Base-by-base conservation (phyloP, 1,140 invertebrate species). In the Akabosia matsudoensis region DNA sequence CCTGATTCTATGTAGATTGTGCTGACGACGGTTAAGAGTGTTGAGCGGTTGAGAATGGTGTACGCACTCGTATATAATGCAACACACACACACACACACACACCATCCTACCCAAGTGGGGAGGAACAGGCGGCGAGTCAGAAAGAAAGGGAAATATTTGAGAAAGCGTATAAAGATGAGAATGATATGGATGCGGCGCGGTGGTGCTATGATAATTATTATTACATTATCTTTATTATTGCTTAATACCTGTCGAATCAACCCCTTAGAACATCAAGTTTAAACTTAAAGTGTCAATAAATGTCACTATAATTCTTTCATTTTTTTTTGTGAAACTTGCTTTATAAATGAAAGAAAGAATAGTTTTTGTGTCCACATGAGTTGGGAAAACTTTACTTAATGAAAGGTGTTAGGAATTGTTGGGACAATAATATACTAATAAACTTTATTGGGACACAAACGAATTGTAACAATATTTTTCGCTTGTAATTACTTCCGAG, bases 141-240 rank as follows among this genome's bases (percentile, higher is more conserved):
- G 61, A 67, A 67, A 67, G 61, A 67, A 67, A 67, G 31, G 28
- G 61, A 67, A 67, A 67, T 67, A 67, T 67, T 67, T 67, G 61
- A 31, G 28, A 67, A 67, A 67, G 61, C 7, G 31, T 67, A 22
- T 10, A 22, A 31, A 67, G 28, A 67, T 67, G 28, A 30, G 28
- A 30, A 30, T 67, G 61, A 67, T 67, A 67, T 31, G 61, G 24
- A 30, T 67, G 28, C 28, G 61, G 37, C 37, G 37, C 37, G 24
- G 26, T n/a, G 61, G 61, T 67, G 61, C 61, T 67, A 67, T 30
- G 31, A 67, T 67, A 67, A 67, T 67, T 67, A 67, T 67, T 67
- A 67, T 67, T 67, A 67, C 61, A 67, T 67, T 67, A 67, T 67
- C 61, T 67, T 67, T 67, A 31, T 67, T 67, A 67, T 67, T 30